Evolutionary conservation across 2,888 invertebrate genomes (phyloP).

Genomic region (Dynastes grantii): DNA sequence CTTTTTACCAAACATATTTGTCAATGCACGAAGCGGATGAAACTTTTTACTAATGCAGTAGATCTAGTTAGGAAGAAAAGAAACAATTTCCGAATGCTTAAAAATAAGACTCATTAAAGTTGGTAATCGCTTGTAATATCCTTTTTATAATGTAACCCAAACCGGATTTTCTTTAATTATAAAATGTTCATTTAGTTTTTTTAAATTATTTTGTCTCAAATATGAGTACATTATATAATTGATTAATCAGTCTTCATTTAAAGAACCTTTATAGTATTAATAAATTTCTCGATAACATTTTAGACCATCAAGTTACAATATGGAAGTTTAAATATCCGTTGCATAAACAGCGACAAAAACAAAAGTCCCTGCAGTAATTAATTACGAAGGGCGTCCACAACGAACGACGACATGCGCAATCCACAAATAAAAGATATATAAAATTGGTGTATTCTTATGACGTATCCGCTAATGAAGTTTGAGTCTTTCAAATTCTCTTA

Average conservation of each 20-base stretch:
- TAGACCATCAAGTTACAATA: constrained; percentile 17
- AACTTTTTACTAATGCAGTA: too few relatives aligned
- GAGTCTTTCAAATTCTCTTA: constrained; percentile 73
- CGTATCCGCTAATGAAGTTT: background rate
- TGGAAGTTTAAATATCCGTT: background rate
- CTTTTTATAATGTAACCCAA: background rate
- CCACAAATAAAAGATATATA: constrained; percentile 22
- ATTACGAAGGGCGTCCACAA: background rate
- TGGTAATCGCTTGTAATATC: background rate
- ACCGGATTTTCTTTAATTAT: background rate
- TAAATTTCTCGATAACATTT: constrained; percentile 7
- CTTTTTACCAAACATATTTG: too few relatives aligned
- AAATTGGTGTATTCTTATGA: constrained; percentile 16
- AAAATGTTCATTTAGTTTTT: background rate
- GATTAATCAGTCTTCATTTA: constrained; percentile 19
- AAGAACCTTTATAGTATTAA: background rate
- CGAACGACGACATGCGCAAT: constrained; percentile 29
- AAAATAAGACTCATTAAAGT: too few relatives aligned
- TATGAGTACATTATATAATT: background rate
- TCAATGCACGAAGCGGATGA: too few relatives aligned
- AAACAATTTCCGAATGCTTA: too few relatives aligned
- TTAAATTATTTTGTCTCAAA: background rate
- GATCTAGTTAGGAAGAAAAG: too few relatives aligned
- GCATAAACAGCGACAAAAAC: background rate
- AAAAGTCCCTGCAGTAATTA: background rate